phyloP scores from a whole-genome alignment of 1,140 invertebrate genomes.

The Drosophila sturtevanti region DNA sequence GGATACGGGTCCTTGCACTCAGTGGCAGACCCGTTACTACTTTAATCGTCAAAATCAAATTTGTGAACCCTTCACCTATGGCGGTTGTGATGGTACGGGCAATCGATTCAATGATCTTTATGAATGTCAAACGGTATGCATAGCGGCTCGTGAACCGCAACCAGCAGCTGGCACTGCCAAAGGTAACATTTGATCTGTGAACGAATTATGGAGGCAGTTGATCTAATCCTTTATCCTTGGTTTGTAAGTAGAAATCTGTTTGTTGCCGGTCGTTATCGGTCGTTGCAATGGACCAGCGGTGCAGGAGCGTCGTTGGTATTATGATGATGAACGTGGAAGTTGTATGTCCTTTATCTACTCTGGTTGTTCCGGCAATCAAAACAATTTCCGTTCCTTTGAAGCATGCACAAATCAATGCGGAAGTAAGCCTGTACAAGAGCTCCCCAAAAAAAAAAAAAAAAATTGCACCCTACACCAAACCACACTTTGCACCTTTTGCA shows the following conservation, averaged over 20 bases:
- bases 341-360: constrained; percentile 91
- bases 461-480: constrained; percentile 37
- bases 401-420: constrained; percentile 86
- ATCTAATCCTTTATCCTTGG: constrained; percentile 38
- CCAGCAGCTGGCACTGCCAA: constrained; percentile 30
- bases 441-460: too few relatives aligned
- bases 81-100: constrained; percentile 93
- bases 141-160: constrained; percentile 68
- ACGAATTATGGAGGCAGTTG: not conserved
- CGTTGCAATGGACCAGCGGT: constrained; percentile 86
- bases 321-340: constrained; percentile 87
- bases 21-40: constrained; percentile 86
- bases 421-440: constrained; percentile 80
- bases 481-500: constrained; percentile 38
- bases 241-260: constrained; percentile 84
- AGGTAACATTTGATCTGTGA: constrained; percentile 57
- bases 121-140: constrained; percentile 88
- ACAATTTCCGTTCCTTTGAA: constrained; percentile 90
- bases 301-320: constrained; percentile 89
- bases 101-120: constrained; percentile 90
- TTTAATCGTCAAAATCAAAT: constrained; percentile 84
- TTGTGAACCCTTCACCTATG: constrained; percentile 90
- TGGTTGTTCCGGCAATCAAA: constrained; percentile 91
- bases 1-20: constrained; percentile 88
- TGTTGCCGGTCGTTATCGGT: constrained; percentile 88